A percentile compares a stretch with the other conserved stretches of the same genome.
Evolutionary conservation across 64 coral and sea anemone species (phyloP).

Genomic region (Cladopsammia gracilis): DNA sequence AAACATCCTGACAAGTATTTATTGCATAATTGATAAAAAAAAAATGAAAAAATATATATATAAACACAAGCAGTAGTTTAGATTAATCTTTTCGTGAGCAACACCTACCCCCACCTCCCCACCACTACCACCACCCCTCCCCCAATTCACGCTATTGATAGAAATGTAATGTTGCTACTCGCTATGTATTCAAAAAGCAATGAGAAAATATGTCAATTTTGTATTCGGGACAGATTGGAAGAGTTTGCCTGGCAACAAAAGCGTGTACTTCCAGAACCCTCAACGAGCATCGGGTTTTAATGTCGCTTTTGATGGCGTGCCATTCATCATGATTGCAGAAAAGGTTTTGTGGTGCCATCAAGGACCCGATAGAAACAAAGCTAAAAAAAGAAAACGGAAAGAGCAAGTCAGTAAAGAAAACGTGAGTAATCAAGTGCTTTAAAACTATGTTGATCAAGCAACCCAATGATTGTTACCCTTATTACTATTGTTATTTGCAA

Average conservation of each 20-base stretch:
- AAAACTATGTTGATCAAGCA: background rate
- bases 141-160: too few species aligned
- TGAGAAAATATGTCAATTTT: background rate
- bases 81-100: too few species aligned
- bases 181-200: too few species aligned
- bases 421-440: background rate
- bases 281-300: background rate
- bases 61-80: too few species aligned
- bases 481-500: background rate
- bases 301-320: conserved; percentile 20
- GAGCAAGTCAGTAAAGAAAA: background rate
- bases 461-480: background rate
- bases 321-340: conserved; percentile 5
- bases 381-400: background rate
- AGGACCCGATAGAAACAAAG: conserved; percentile 13
- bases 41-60: too few species aligned
- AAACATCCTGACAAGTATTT: too few species aligned
- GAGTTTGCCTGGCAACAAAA: background rate
- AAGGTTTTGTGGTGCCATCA: conserved; percentile 38
- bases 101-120: too few species aligned
- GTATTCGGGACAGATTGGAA: background rate
- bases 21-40: too few species aligned
- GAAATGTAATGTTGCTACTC: too few species aligned
- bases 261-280: conserved; percentile 14
- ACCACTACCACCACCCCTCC: background rate